Evolutionary conservation across 1,140 invertebrate species (phyloP).

Genomic region (Magallana gigas): DNA sequence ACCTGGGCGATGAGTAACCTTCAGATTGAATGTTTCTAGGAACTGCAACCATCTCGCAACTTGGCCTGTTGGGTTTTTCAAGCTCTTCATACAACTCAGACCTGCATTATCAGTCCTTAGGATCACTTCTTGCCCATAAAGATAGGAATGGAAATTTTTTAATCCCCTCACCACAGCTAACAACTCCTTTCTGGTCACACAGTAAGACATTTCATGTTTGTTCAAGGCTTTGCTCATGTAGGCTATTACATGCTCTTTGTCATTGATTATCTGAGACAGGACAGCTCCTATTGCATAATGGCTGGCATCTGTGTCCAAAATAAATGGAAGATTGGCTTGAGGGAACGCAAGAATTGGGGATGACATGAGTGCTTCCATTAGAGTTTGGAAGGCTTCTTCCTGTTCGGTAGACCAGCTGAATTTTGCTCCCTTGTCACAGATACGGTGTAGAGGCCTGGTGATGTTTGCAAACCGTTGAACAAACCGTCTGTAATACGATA

Average conservation of each 20-base stretch:
- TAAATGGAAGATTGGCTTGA: constrained; percentile 55
- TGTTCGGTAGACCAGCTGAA: constrained; percentile 58
- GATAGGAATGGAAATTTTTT: constrained; percentile 58
- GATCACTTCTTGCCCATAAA: constrained; percentile 55
- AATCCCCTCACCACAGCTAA: constrained; percentile 52
- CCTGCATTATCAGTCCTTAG: constrained; percentile 62
- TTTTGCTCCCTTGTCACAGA: too few relatives aligned
- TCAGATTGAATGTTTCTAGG: too few relatives aligned
- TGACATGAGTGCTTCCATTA: constrained; percentile 55
- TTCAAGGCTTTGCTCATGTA: constrained; percentile 75
- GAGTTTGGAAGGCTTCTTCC: constrained; percentile 57
- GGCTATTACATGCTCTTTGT: constrained; percentile 75
- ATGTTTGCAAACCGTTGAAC: constrained; percentile 35
- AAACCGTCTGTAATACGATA: constrained; percentile 72
- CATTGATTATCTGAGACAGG: constrained; percentile 70
- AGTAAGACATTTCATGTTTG: constrained; percentile 79
- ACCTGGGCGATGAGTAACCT: too few relatives aligned
- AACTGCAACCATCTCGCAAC: too few relatives aligned
- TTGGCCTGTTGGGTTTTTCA: too few relatives aligned
- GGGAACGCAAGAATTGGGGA: constrained; percentile 61
- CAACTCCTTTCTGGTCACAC: constrained; percentile 61
- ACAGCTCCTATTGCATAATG: constrained; percentile 60
- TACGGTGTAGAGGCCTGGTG: neutral
- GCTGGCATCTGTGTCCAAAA: constrained; percentile 65
- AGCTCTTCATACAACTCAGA: constrained; percentile 53